A percentile compares a stretch with the other conserved stretches of the same genome.
Conservation (phyloP, 2,888 invertebrate species). For the Heteromyza rotundicornis region DNA sequence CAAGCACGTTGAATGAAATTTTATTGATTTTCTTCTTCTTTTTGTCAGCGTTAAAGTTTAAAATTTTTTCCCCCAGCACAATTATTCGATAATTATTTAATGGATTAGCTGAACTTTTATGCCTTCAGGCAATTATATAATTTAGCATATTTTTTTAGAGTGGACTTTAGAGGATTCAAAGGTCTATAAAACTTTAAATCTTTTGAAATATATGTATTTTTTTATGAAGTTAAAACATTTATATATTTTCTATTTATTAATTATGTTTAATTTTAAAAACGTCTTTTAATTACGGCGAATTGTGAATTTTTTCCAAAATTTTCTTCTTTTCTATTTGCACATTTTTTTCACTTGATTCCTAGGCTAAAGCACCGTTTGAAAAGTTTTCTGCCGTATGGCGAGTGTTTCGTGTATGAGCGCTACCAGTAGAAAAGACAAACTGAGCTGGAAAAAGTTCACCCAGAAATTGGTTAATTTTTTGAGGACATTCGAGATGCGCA, state of each 20-base stretch:
- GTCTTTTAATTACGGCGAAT: background rate
- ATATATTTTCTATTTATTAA: background rate
- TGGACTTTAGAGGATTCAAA: too few species aligned
- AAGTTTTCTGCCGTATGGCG: background rate
- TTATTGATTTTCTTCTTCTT: constrained; percentile 1
- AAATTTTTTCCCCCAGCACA: background rate
- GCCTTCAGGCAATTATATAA: background rate
- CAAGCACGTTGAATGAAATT: constrained; percentile 2
- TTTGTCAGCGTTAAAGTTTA: background rate
- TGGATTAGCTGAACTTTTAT: background rate
- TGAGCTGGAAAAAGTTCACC: constrained; percentile 29
- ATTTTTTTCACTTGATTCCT: constrained; percentile 15
- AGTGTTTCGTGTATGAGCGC: constrained; percentile 18
- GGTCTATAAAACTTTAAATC: too few species aligned
- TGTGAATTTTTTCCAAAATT: background rate
- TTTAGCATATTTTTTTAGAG: background rate
- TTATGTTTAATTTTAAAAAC: background rate
- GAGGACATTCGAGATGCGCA: constrained; percentile 13
- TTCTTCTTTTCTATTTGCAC: constrained; percentile 8
- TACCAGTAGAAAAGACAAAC: constrained; percentile 27
- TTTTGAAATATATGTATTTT: background rate
- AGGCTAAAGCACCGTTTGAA: constrained; percentile 11
- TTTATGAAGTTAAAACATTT: background rate
- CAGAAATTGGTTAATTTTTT: constrained; percentile 16
- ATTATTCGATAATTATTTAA: background rate